Base-by-base conservation (phyloP, 2,113 vertebrate species). In the Heteronetta atricapilla region DNA sequence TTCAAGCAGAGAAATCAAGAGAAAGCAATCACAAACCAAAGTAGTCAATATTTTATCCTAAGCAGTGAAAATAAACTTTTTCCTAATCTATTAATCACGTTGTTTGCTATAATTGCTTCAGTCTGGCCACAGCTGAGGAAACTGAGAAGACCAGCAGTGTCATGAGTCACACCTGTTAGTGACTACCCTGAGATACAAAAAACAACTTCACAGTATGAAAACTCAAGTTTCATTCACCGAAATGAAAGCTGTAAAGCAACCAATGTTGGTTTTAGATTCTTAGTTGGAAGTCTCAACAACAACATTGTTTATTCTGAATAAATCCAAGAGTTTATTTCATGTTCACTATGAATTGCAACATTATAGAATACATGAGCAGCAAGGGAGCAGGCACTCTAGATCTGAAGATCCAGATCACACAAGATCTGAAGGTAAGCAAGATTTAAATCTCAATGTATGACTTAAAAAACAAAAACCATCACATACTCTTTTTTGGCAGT, bases 401-500 rank as follows among this genome's bases (percentile, higher is more conserved):
- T n/a, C n/a, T n/a, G n/a, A n/a, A n/a, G n/a, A n/a, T n/a, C n/a
- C n/a, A n/a, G n/a, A n/a, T n/a, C n/a, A n/a, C n/a, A n/a, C n/a
- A n/a, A 48, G 22, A 53, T 34, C 6, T 22, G 13, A 89, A 40
- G 18, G 31, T 12, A 64, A 82, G 40, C 3, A 76, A 58, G n/a
- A 80, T 16, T 59, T 77, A 67, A n/a, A 80, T 90, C 17, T 66
- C 36, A 75, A 8, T 4, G 10, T 53, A 29, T 5, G 5, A 69
- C n/a, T 44, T 55, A 25, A 34, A 89, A 79, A 62, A 46, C 60
- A 68, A 82, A 60, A 55, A 29, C 4, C 10, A 63, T 64, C 92
- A 98, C 98, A 75, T 97, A 99, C 99, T 97, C 86, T 74, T 91
- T 34, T 67, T 95, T 13, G 99, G 99, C 63, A 99, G 97, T 89